Evolutionary conservation across 1,140 invertebrate genomes (phyloP), one percentile per base, ranked within the genome.

Genomic region (Lethrus apterus): DNA sequence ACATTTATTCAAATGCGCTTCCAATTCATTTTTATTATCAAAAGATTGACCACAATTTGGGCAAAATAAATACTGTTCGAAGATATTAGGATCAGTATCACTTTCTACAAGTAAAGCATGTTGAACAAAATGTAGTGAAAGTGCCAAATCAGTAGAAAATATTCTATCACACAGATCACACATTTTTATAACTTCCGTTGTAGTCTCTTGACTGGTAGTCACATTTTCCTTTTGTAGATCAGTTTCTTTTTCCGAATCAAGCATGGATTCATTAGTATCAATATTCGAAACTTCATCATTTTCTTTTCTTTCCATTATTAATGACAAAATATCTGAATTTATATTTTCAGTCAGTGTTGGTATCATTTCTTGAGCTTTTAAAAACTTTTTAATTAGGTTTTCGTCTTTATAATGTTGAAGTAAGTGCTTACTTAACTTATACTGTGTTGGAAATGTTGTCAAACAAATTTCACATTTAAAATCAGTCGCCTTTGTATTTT

Each of bases 91-190:
- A n/a, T 29, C 24, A 7, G 40, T 42, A 17, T 42, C 23, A 29
- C 40, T 13, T 19, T 26, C 23, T 5, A 20, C 23, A 23, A 38
- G 17, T 26, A 43, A 15, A 10, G 40, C 31, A 35, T 48, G 46
- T 30, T 43, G 34, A 9, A 48, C 9, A 35, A 48, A 48, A 35
- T 48, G 46, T 24, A 48, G 9, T 18, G 30, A 42, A 19, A 48
- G n/a, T 9, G 23, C 15, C 15, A 38, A 33, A 19, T 18, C 9
- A 13, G 31, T 21, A 34, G n/a, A 3, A 43, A 34, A 48, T 26
- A 10, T 15, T 40, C 38, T 42, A 20, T 19, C 10, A 20, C 46
- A 48, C 17, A 48, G 35, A 32, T 36, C 35, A 31, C 46, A 47
- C 23, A 20, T 19, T 19, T 32, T 8, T 26, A 29, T 5, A n/a